Base-by-base conservation (phyloP, 2,888 invertebrate genomes). In the Prosopocoilus inquinatus region DNA sequence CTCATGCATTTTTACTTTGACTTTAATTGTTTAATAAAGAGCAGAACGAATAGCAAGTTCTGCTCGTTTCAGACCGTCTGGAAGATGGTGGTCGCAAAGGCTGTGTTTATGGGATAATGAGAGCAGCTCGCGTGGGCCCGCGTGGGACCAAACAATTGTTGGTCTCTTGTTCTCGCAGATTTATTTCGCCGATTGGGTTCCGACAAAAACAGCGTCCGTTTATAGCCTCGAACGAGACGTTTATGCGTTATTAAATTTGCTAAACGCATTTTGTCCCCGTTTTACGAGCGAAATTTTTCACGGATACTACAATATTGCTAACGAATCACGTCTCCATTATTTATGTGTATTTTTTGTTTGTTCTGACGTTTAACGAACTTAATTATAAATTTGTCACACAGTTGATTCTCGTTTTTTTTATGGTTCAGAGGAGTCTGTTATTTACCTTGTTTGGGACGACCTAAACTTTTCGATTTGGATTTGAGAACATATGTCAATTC, bases 21-120 rank as follows among this genome's bases (percentile, higher is more conserved):
- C 3, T 5, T 28, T 28, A 28, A 28, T 28, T 28, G 20, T 28
- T 28, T 28, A 28, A 28, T 7, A 63, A 64, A 54, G 59, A 63
- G 59, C 63, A 58, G 59, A 57, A 56, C 66, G 62, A 64, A 66
- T 64, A 64, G 63, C 55, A 45, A 46, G 54, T 55, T 57, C 59
- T 59, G 53, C 61, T 52, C 55, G 59, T 58, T 49, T 58, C 57
- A 60, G 60, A 62, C 63, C 59, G 60, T 60, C 61, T 56, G 33
- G 38, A 47, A 62, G 63, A 59, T 54, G 58, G 50, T 54, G 59
- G 58, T 62, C 60, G 64, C 64, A 64, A 64, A 57, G 62, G 64
- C 62, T 61, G 65, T 63, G 62, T 67, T 67, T 67, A 65, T 64
- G 66, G 65, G 63, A 64, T 67, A 68, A 67, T 67, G 65, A 65